Conservation (phyloP, 2,888 invertebrate species). For the Tridacna crocea region DNA sequence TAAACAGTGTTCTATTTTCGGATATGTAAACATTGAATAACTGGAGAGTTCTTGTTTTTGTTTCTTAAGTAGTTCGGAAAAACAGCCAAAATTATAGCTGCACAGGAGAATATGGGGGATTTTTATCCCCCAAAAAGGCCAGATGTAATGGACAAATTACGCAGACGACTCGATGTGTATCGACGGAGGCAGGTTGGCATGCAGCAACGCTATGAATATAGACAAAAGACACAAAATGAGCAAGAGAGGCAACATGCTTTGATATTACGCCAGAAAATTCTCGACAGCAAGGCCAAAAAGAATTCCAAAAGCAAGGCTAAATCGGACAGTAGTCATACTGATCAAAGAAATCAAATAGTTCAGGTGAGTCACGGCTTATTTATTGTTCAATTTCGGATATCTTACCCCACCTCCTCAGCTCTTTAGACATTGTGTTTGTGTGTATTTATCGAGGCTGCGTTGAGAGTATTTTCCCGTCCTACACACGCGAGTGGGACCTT, state of each 20-base stretch:
- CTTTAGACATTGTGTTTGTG: constrained; percentile 20
- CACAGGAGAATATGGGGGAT: constrained; percentile 84
- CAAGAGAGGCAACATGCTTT: constrained; percentile 95
- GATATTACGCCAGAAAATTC: constrained; percentile 93
- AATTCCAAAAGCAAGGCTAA: constrained; percentile 84
- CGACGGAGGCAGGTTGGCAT: constrained; percentile 93
- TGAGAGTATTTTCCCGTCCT: constrained; percentile 40
- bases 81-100: constrained; percentile 48
- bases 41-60: background rate
- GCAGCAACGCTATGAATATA: constrained; percentile 94
- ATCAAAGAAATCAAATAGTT: constrained; percentile 74
- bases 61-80: background rate
- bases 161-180: constrained; percentile 93
- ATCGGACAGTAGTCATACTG: constrained; percentile 62
- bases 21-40: constrained; percentile 56
- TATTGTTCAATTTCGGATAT: constrained; percentile 19
- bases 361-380: constrained; percentile 52
- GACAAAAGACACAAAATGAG: constrained; percentile 93
- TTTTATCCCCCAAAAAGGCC: constrained; percentile 84
- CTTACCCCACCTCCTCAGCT: constrained; percentile 16
- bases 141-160: constrained; percentile 91
- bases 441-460: constrained; percentile 28
- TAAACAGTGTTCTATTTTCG: constrained; percentile 52
- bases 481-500: constrained; percentile 57
- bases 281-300: constrained; percentile 95